Evolutionary conservation across 2,888 invertebrate species (phyloP).

Genomic region (Tetramorium bicarinatum): DNA sequence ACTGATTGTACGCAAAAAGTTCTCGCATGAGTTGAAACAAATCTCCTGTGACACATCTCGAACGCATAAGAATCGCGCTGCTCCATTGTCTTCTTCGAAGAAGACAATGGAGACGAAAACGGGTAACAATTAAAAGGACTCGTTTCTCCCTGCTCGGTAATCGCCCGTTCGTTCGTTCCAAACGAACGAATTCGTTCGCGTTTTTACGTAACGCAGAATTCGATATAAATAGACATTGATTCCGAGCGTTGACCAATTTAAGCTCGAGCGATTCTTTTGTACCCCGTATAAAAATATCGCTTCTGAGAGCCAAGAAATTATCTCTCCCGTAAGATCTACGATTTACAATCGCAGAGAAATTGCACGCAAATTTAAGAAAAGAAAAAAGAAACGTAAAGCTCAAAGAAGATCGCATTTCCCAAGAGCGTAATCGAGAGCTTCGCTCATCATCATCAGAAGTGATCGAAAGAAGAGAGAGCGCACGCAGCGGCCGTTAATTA

Average conservation of each 20-base stretch:
- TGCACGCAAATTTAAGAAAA: background rate
- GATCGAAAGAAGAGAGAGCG: slow-evolving; percentile 3
- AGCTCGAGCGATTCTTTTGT: slow-evolving; percentile 46
- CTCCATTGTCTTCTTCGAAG: background rate
- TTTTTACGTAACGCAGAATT: background rate
- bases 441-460: too few species aligned
- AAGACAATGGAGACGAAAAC: slow-evolving; percentile 19
- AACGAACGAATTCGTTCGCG: background rate
- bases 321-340: background rate
- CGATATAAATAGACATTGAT: background rate
- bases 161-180: background rate
- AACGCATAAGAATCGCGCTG: slow-evolving; percentile 14
- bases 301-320: slow-evolving; percentile 19
- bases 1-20: slow-evolving; percentile 35
- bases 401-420: background rate
- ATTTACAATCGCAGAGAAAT: background rate
- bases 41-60: slow-evolving; percentile 13
- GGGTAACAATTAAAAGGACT: slow-evolving; percentile 10
- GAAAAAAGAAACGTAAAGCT: background rate
- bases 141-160: slow-evolving; percentile 22
- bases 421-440: background rate
- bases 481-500: slow-evolving; percentile 1
- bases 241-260: slow-evolving; percentile 35
- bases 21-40: slow-evolving; percentile 25
- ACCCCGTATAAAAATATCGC: slow-evolving; percentile 44